Evolutionary conservation across 1,140 invertebrate genomes (phyloP).

Genomic region (Bombus affinis): DNA sequence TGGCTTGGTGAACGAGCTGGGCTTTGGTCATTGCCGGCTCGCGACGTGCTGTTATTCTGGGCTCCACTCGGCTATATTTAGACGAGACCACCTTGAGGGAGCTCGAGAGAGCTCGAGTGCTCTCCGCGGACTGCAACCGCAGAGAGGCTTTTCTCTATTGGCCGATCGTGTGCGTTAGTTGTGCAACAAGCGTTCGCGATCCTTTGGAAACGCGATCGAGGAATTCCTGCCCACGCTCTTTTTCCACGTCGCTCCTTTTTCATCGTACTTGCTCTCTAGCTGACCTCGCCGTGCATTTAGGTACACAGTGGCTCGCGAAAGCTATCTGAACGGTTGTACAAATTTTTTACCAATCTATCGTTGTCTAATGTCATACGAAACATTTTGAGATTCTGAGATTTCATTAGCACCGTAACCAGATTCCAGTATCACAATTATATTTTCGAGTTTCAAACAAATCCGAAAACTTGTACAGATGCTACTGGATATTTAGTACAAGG

Average conservation of each 20-base stretch:
- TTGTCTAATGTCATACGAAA: rapidly evolving
- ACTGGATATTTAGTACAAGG: too few relatives aligned
- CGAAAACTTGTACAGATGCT: too few relatives aligned
- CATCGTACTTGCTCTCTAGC: background rate
- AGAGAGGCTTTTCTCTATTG: slow-evolving; percentile 58
- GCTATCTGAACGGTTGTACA: background rate
- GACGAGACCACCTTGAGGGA: slow-evolving; percentile 78
- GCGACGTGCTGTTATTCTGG: slow-evolving; percentile 74
- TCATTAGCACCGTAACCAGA: background rate
- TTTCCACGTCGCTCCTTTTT: background rate
- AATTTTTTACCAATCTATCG: background rate
- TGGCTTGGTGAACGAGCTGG: slow-evolving; percentile 60
- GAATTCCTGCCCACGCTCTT: slow-evolving; percentile 54
- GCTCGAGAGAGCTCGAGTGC: slow-evolving; percentile 61
- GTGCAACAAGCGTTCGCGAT: slow-evolving; percentile 60
- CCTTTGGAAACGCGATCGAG: slow-evolving; percentile 42
- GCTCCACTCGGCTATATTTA: slow-evolving; percentile 77
- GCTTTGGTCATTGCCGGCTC: slow-evolving; percentile 76
- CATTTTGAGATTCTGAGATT: background rate
- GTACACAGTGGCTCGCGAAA: background rate
- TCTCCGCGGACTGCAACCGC: slow-evolving; percentile 60
- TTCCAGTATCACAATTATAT: background rate
- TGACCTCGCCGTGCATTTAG: background rate
- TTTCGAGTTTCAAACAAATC: background rate
- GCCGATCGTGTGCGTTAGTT: slow-evolving; percentile 57